A percentile compares a stretch with the other conserved stretches of the same genome.
Evolutionary conservation across 2,113 vertebrate species (phyloP).

Genomic region (Corydoras sp.): DNA sequence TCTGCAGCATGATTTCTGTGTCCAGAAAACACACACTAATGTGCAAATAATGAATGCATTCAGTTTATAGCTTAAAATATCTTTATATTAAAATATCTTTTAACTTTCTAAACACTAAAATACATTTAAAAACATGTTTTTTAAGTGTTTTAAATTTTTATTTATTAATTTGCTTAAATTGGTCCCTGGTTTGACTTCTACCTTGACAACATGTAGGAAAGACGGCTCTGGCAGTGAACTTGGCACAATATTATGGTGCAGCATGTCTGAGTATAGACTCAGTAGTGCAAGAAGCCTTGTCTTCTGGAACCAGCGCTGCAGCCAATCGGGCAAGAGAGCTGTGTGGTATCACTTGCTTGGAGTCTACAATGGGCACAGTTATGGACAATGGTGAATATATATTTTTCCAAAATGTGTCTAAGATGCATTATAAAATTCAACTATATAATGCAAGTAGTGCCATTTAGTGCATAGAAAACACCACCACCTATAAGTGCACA

Average conservation of each 20-base stretch:
- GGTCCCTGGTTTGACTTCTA: not conserved
- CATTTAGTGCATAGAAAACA: no score
- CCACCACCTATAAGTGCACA: no score
- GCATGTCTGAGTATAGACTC: constrained; percentile 69
- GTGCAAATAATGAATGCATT: no score
- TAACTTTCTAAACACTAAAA: no score
- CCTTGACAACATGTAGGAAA: constrained; percentile 61
- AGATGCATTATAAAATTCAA: not conserved
- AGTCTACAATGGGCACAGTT: constrained; percentile 50
- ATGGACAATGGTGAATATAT: constrained; percentile 59
- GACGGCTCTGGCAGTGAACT: constrained; percentile 48
- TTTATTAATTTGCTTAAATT: not conserved
- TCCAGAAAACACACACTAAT: no score
- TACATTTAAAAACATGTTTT: no score
- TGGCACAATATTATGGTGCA: constrained; percentile 66
- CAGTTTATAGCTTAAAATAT: no score
- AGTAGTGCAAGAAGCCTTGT: constrained; percentile 69
- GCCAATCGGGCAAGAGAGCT: constrained; percentile 68
- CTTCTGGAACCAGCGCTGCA: constrained; percentile 46
- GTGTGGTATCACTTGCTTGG: constrained; percentile 57
- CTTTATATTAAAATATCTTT: no score
- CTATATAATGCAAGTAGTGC: no score
- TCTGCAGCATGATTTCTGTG: no score
- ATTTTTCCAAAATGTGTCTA: no score
- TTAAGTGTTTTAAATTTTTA: no score